phyloP scores from a whole-genome alignment of 2,797 vertebrate genomes.

The Anas bahamensis region DNA sequence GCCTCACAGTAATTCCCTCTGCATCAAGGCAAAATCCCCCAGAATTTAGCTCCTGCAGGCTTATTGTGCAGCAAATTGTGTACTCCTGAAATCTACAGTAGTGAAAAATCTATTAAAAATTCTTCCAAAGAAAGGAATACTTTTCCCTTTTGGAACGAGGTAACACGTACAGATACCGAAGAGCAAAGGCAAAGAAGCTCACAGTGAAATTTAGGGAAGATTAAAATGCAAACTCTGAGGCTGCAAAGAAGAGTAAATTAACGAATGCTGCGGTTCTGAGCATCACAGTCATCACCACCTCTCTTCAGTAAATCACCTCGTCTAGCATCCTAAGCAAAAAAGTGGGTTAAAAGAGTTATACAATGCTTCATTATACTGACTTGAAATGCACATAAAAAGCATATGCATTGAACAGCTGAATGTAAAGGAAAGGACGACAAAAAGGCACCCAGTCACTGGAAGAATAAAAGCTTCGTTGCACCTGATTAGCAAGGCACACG shows the following conservation, averaged over 20 bases:
- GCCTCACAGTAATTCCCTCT: neutral
- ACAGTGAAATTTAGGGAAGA: neutral
- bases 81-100: neutral
- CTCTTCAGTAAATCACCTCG: neutral
- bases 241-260: neutral
- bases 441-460: neutral
- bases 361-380: neutral
- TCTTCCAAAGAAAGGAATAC: neutral
- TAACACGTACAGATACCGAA: rapidly evolving
- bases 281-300: neutral
- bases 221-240: neutral
- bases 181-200: neutral
- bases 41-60: neutral
- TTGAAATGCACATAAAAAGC: neutral
- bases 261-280: neutral
- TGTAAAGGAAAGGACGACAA: neutral
- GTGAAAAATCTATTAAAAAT: neutral
- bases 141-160: neutral
- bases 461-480: neutral
- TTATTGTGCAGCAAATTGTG: neutral
- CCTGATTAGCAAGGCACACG: neutral
- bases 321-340: neutral
- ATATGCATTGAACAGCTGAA: neutral
- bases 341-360: neutral
- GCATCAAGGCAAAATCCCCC: neutral